Conservation (phyloP, 2,113 vertebrate species). For the Trogon surrucura region DNA sequence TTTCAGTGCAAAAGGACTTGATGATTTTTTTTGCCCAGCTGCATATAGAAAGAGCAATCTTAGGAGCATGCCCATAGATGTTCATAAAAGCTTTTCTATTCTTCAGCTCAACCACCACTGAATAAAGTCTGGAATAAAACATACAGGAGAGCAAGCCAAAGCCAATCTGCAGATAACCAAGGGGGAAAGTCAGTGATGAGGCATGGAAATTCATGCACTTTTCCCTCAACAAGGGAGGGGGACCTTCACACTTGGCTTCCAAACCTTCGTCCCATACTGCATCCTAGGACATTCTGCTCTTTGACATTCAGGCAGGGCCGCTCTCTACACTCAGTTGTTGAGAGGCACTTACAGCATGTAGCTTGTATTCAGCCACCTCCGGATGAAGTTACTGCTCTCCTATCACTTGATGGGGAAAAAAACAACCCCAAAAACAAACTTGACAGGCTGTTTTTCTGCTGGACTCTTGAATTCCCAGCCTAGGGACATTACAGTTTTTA, state of each 20-base stretch:
- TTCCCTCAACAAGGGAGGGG: not conserved
- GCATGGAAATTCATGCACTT: not conserved
- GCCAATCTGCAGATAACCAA: not conserved
- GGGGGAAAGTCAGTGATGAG: not conserved
- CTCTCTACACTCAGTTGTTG: not conserved
- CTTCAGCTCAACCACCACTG: not conserved
- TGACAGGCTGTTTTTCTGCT: not conserved
- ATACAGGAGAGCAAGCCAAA: not conserved
- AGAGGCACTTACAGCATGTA: not conserved
- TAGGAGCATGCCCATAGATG: not conserved
- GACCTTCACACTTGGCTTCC: not conserved
- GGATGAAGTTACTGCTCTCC: not conserved
- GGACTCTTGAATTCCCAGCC: not conserved
- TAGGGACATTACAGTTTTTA: not conserved
- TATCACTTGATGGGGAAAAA: not conserved
- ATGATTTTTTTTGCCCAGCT: not conserved
- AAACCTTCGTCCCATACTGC: not conserved
- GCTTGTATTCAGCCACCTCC: not conserved
- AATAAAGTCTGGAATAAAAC: not conserved
- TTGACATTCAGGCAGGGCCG: not conserved
- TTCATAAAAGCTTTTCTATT: not conserved
- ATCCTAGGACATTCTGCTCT: not conserved
- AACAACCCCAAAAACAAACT: fast-evolving
- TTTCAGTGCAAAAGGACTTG: not conserved
- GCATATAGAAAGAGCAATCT: not conserved